Evolutionary conservation across 2,888 invertebrate species (phyloP).

Genomic region (Sphecodes monilicornis): DNA sequence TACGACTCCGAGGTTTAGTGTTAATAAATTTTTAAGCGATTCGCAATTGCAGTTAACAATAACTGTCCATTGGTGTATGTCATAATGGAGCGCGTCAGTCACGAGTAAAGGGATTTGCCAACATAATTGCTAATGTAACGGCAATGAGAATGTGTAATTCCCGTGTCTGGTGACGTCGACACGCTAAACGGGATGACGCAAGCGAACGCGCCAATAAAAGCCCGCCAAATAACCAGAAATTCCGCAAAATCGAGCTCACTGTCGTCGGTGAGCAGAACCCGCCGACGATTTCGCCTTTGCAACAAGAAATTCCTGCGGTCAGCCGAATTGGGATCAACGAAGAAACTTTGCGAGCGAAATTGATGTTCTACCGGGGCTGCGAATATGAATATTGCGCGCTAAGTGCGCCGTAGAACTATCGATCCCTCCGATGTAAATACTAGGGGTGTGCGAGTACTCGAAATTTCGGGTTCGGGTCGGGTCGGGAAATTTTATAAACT

Average conservation of each 20-base stretch:
- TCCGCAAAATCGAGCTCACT: constrained; percentile 47
- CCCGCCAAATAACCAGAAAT: constrained; percentile 51
- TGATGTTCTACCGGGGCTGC: constrained; percentile 32
- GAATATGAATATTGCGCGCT: constrained; percentile 52
- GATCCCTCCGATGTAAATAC: background rate
- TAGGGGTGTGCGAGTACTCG: no score
- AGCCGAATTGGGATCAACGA: constrained; percentile 48
- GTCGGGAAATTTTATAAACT: no score
- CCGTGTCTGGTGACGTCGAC: constrained; percentile 7
- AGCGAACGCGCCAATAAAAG: constrained; percentile 48
- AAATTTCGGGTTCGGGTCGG: no score
- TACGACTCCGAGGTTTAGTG: no score
- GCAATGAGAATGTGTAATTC: constrained; percentile 42
- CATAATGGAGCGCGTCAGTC: background rate
- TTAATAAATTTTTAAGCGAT: no score
- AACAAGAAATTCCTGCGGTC: constrained; percentile 64
- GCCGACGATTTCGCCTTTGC: constrained; percentile 37
- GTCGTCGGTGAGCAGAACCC: constrained; percentile 25
- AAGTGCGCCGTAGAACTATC: constrained; percentile 37
- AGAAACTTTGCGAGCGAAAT: constrained; percentile 50
- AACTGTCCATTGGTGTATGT: background rate
- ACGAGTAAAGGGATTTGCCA: background rate
- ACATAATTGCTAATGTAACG: background rate
- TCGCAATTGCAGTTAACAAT: background rate
- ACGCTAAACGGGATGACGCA: constrained; percentile 27